These are phyloP conservation scores for Microplitis manilae DNA, from an alignment of 2,888 invertebrate genomes.

Conservation along the genomic window DNA sequence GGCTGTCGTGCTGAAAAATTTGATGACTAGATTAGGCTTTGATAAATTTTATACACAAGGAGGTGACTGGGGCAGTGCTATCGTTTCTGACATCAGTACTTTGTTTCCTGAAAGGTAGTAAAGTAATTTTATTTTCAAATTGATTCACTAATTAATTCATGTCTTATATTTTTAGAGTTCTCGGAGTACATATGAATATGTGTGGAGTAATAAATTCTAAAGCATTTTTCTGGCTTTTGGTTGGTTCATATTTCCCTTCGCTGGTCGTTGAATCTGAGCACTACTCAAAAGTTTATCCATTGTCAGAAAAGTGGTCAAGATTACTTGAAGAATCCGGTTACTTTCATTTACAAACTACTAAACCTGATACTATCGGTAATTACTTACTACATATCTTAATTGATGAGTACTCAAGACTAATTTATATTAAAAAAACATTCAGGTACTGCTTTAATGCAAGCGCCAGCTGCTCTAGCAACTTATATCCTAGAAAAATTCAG, in stretches of 20 bases:
- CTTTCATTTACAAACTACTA: constrained; percentile 87
- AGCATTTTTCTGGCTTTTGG: constrained; percentile 64
- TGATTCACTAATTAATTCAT: no score
- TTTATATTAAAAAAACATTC: constrained; percentile 53
- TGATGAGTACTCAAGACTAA: not conserved
- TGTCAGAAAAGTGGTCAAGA: constrained; percentile 59
- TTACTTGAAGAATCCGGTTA: constrained; percentile 75
- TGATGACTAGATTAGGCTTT: constrained; percentile 75
- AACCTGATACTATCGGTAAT: constrained; percentile 89
- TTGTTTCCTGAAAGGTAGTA: constrained; percentile 72
- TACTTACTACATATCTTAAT: not conserved
- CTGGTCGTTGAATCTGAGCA: constrained; percentile 74
- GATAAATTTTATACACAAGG: constrained; percentile 76
- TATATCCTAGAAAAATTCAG: constrained; percentile 93
- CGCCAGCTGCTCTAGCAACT: constrained; percentile 89
- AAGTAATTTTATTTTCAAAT: no score
- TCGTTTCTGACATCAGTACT: constrained; percentile 71
- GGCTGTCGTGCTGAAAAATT: constrained; percentile 71
- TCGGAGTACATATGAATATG: constrained; percentile 80
- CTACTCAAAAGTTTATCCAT: constrained; percentile 74
- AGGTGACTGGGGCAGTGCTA: constrained; percentile 77
- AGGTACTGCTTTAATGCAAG: constrained; percentile 82
- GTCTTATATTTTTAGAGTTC: constrained; percentile 64
- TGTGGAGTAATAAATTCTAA: constrained; percentile 67
- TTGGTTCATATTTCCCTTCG: constrained; percentile 75